Conservation (phyloP, 2,888 invertebrate genomes). For the Cephus rjabovi region DNA sequence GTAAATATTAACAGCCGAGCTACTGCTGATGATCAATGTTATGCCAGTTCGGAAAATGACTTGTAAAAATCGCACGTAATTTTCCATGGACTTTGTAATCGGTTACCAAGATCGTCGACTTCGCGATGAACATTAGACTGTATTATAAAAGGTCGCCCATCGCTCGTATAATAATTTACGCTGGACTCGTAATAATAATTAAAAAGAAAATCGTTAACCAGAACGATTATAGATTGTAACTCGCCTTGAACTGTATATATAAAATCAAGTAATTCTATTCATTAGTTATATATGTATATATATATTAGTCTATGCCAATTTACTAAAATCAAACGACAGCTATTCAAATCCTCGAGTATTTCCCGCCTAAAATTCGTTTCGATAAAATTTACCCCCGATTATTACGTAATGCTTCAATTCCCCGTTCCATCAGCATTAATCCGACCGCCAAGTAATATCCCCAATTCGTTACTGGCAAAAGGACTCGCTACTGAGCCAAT, state of each 20-base stretch:
- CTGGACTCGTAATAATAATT: background rate
- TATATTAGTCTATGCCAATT: background rate
- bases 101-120: background rate
- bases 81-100: background rate
- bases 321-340: background rate
- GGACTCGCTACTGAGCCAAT: background rate
- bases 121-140: background rate
- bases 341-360: background rate
- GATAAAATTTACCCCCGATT: background rate
- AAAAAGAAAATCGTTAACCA: constrained; percentile 27
- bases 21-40: background rate
- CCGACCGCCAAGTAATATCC: background rate
- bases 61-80: background rate
- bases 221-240: constrained; percentile 53
- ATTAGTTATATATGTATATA: too few species aligned
- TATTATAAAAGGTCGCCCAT: background rate
- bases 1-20: background rate
- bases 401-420: background rate
- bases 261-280: background rate
- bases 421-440: background rate
- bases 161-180: background rate
- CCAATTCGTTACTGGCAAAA: background rate
- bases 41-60: accelerated
- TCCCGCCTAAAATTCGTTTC: background rate
- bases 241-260: constrained; percentile 45